Evolutionary conservation across 2,113 vertebrate species (phyloP).

Genomic region (Pluvianellus socialis): DNA sequence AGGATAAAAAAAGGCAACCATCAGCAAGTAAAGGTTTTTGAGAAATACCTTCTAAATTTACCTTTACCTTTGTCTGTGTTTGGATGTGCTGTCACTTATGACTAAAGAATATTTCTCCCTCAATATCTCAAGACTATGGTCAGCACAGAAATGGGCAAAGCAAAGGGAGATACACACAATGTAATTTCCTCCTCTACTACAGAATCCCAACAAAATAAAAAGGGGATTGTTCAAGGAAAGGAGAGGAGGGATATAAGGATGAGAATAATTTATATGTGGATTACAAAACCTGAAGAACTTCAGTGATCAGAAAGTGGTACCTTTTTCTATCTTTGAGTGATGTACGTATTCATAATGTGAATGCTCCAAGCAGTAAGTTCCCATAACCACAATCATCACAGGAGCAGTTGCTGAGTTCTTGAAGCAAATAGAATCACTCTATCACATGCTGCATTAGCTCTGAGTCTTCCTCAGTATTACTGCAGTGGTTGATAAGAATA

Average conservation of each 20-base stretch:
- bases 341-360: constrained; percentile 31
- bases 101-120: not conserved
- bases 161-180: not conserved
- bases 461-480: constrained; percentile 57
- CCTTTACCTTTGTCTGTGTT: not conserved
- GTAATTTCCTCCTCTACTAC: not conserved
- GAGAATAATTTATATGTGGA: constrained; percentile 19
- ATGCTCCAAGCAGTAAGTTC: constrained; percentile 55
- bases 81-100: not conserved
- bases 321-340: constrained; percentile 41
- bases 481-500: constrained; percentile 58
- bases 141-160: not conserved
- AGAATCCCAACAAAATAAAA: not conserved
- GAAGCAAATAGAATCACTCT: constrained; percentile 66
- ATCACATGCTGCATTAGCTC: constrained; percentile 67
- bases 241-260: not conserved
- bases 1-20: not conserved
- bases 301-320: constrained; percentile 29
- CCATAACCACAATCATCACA: constrained; percentile 56
- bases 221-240: not conserved
- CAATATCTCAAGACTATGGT: not conserved
- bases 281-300: constrained; percentile 53
- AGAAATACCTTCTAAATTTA: not conserved
- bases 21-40: not conserved
- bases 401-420: constrained; percentile 59